Conservation (phyloP, 1,140 invertebrate species). For the Archegozetes longisetosus region DNA sequence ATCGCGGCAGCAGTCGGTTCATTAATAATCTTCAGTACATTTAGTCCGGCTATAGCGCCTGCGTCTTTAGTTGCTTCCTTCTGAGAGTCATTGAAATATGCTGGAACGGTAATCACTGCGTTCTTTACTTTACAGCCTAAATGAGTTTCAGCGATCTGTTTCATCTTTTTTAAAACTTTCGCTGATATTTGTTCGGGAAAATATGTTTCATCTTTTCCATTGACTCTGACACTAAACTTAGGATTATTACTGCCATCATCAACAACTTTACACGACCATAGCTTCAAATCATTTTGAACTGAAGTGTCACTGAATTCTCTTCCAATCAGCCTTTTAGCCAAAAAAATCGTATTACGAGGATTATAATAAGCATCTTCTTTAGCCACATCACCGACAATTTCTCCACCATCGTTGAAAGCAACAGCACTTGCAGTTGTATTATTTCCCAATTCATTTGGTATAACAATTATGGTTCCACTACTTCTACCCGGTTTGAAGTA, state of each 20-base stretch:
- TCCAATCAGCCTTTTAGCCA: slow-evolving; percentile 31
- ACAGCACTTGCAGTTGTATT: slow-evolving; percentile 28
- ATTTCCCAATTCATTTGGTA: slow-evolving; percentile 20
- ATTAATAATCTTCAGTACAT: slow-evolving; percentile 43
- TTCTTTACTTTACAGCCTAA: slow-evolving; percentile 23
- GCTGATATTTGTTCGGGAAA: slow-evolving; percentile 28
- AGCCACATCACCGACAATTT: slow-evolving; percentile 35
- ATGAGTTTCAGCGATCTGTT: slow-evolving; percentile 26
- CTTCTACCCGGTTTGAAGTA: not conserved
- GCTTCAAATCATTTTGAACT: slow-evolving; percentile 30
- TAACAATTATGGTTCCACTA: not conserved
- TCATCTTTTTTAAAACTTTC: slow-evolving; percentile 29
- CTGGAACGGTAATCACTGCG: slow-evolving; percentile 48
- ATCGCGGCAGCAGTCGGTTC: slow-evolving; percentile 21
- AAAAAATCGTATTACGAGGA: slow-evolving; percentile 88
- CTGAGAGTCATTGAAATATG: slow-evolving; percentile 56
- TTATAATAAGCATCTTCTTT: slow-evolving; percentile 56
- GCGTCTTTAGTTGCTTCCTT: slow-evolving; percentile 31
- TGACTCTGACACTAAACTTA: slow-evolving; percentile 16
- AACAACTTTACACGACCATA: slow-evolving; percentile 29
- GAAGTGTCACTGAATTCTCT: slow-evolving; percentile 30
- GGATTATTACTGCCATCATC: slow-evolving; percentile 24
- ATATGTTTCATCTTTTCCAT: slow-evolving; percentile 24
- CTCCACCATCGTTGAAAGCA: slow-evolving; percentile 3
- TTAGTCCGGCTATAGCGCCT: slow-evolving; percentile 19